Evolutionary conservation across 2,888 invertebrate genomes (phyloP).

Genomic region (Griposia aprilina): DNA sequence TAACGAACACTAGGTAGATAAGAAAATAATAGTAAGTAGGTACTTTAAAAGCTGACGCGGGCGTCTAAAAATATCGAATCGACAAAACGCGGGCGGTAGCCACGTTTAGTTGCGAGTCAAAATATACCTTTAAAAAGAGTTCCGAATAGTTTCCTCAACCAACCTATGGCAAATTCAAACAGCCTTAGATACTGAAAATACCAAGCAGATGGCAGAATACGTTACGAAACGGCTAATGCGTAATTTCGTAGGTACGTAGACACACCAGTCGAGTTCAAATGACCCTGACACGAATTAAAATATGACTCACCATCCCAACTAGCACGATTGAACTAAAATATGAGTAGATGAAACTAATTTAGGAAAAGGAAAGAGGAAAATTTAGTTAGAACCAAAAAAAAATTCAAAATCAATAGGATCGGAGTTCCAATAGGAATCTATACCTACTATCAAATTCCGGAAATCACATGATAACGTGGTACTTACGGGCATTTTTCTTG

Average conservation of each 20-base stretch:
- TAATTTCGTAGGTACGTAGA: conserved; percentile 65
- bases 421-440: conserved; percentile 58
- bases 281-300: conserved; percentile 78
- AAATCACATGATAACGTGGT: conserved; percentile 78
- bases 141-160: background rate
- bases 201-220: conserved; percentile 64
- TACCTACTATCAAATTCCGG: conserved; percentile 70
- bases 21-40: background rate
- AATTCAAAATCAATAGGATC: conserved; percentile 34
- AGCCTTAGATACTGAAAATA: conserved; percentile 20
- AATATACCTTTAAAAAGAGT: conserved; percentile 1
- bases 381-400: conserved; percentile 8
- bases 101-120: conserved; percentile 37
- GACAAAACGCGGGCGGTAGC: conserved; percentile 42
- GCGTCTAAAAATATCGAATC: conserved; percentile 61
- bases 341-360: conserved; percentile 18
- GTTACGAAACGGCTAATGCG: conserved; percentile 65
- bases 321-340: conserved; percentile 37
- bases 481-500: conserved; percentile 87
- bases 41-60: conserved; percentile 7
- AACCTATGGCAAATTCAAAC: conserved; percentile 27
- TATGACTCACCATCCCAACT: conserved; percentile 65
- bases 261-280: conserved; percentile 60
- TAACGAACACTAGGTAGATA: background rate
- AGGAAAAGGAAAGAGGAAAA: conserved; percentile 38